Conservation (phyloP, 2,113 vertebrate species). For the Platichthys flesus region DNA sequence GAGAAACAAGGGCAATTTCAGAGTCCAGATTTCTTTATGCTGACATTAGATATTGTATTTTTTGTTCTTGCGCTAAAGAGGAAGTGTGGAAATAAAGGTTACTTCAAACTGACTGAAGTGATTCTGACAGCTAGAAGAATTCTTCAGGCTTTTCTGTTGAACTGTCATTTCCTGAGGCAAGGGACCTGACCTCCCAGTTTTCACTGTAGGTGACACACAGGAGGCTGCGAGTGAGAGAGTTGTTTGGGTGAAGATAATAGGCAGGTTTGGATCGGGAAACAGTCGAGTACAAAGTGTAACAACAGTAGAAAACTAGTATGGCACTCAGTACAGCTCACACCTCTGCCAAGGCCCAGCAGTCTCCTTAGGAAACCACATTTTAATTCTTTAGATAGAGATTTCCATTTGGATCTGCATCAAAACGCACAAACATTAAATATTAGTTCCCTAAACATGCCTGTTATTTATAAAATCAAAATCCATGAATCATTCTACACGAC, state of each 20-base stretch:
- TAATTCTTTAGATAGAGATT: too few species aligned
- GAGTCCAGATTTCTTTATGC: constrained; percentile 2
- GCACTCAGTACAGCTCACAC: background rate
- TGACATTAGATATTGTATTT: background rate
- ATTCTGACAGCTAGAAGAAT: background rate
- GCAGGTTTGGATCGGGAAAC: background rate
- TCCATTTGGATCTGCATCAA: too few species aligned
- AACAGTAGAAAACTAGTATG: too few species aligned
- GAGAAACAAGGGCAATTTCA: constrained; percentile 9
- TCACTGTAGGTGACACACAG: background rate
- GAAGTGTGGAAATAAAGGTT: background rate
- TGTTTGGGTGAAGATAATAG: too few species aligned
- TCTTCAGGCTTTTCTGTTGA: background rate
- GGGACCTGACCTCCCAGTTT: too few species aligned
- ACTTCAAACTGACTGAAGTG: background rate
- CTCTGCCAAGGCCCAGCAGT: background rate
- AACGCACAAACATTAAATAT: too few species aligned
- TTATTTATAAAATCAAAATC: too few species aligned
- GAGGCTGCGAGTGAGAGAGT: background rate
- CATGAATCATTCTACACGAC: too few species aligned
- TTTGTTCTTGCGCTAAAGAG: background rate
- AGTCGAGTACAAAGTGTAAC: background rate
- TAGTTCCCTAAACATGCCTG: too few species aligned
- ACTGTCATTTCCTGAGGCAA: background rate
- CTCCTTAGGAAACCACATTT: too few species aligned